A percentile compares a stretch with the other conserved stretches of the same genome.
phyloP scores from a whole-genome alignment of 2,113 vertebrate genomes.

The Sphaerodactylus townsendi region DNA sequence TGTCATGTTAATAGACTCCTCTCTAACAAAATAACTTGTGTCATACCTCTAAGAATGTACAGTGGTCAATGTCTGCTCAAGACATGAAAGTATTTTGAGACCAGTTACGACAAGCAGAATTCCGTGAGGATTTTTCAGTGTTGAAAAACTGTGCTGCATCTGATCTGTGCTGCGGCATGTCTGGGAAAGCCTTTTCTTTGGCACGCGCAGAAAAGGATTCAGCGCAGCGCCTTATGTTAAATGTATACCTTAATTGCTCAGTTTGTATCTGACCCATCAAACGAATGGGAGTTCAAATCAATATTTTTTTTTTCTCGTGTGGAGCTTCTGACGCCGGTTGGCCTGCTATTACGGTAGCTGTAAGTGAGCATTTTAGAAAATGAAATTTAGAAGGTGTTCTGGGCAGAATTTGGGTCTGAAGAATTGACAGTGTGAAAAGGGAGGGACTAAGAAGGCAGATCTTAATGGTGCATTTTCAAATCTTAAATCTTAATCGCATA shows the following conservation, averaged over 20 bases:
- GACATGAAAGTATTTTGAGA: slow-evolving; percentile 25
- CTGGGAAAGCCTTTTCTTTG: not conserved
- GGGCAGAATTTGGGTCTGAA: not conserved
- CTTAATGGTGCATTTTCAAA: slow-evolving; percentile 1
- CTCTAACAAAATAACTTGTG: slow-evolving; percentile 34
- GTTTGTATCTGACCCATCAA: slow-evolving; percentile 23
- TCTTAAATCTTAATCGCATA: not conserved
- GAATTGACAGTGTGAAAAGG: not conserved
- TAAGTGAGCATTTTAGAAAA: slow-evolving; percentile 11
- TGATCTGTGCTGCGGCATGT: slow-evolving; percentile 15
- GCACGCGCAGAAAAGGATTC: slow-evolving; percentile 11
- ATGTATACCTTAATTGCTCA: not conserved
- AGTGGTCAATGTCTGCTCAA: slow-evolving; percentile 36
- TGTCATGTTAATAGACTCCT: slow-evolving; percentile 39
- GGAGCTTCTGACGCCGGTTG: slow-evolving; percentile 1
- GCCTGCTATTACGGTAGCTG: slow-evolving; percentile 1
- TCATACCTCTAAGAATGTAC: not conserved
- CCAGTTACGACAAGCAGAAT: slow-evolving; percentile 24
- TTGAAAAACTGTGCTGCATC: slow-evolving; percentile 28
- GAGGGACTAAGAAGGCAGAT: not conserved
- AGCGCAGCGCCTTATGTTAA: not conserved
- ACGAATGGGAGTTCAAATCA: slow-evolving; percentile 67
- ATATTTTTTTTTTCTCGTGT: slow-evolving; percentile 32
- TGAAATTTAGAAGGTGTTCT: not conserved
- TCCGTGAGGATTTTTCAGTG: slow-evolving; percentile 27